Base-by-base conservation (phyloP, 2,888 invertebrate species). In the Eristalis tenax region DNA sequence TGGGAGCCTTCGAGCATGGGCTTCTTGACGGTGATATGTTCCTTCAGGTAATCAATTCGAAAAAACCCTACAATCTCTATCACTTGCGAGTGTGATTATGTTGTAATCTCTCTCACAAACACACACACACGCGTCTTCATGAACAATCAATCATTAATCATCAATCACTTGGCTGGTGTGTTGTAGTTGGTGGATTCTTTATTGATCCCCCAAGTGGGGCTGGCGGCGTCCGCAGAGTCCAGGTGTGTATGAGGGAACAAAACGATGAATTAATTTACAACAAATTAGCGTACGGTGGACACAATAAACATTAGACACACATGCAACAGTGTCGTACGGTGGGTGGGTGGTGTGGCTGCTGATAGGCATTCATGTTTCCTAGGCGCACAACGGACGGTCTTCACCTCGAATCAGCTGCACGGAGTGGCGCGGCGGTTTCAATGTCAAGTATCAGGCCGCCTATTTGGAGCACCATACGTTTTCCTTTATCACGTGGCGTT, bases 1-100 rank as follows among this genome's bases (percentile, higher is more conserved):
- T 98, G 93, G 96, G 97, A 50, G 96, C 97, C 83, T 97, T 97
- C 94, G 98, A 98, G 93, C 97, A 98, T 93, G 96, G 96, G 90
- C 96, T 97, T 93, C 95, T 98, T 89, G 98, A 98, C 93, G 98
- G 98, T 90, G 98, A 98, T 94, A 97, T 98, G 96, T 98, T 98
- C 94, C 95, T 98, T 91, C 98, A 98, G 96, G 98, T 98, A 94
- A 94, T 26, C 13, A 50, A 56, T 13, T 65, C 32, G 38, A 50
- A 56, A 32, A 32, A 32, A 32, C 40, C 28, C 38, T 38, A 22
- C 6, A 70, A 76, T 68, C 32, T 26, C 79, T 65, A 83, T 87
- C 71, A 83, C 71, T 59, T 38, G 79, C 83, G 68, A 65, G 50
- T 32, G 66, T 74, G 77, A 83, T 83, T 80, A 87, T 80, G 83